Evolutionary conservation across 2,797 vertebrate species (phyloP).

Genomic region (Gastrophryne carolinensis): DNA sequence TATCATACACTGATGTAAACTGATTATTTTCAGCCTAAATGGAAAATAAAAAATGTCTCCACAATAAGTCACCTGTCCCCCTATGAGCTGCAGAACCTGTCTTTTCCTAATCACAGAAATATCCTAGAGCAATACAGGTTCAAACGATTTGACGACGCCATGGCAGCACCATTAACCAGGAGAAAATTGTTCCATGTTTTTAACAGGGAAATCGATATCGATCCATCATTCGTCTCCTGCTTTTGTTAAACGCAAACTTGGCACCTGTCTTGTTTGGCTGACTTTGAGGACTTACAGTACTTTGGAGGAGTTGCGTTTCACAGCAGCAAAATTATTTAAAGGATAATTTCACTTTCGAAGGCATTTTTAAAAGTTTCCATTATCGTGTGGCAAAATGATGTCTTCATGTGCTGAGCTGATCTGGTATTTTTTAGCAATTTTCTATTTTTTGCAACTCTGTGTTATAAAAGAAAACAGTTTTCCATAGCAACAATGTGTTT

Average conservation of each 20-base stretch:
- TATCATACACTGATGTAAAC: not conserved
- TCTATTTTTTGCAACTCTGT: too few species aligned
- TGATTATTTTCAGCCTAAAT: not conserved
- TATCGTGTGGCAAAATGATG: too few species aligned
- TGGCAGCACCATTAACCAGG: slow-evolving; percentile 32
- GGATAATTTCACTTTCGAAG: not conserved
- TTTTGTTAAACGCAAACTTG: not conserved
- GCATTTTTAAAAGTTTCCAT: too few species aligned
- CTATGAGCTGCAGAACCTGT: not conserved
- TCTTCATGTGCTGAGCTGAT: too few species aligned
- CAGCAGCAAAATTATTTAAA: not conserved
- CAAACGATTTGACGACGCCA: slow-evolving; percentile 8
- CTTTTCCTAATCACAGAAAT: not conserved
- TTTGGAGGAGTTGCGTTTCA: not conserved
- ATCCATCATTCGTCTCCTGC: slow-evolving; percentile 20
- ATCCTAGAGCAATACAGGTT: slow-evolving; percentile 6
- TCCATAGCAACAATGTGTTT: too few species aligned
- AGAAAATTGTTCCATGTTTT: slow-evolving; percentile 26
- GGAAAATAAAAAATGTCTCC: not conserved
- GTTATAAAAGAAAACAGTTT: too few species aligned
- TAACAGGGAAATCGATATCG: slow-evolving; percentile 27
- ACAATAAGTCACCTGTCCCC: not conserved
- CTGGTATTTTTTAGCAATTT: too few species aligned
- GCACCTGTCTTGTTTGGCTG: not conserved
- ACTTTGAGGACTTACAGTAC: not conserved